These are phyloP conservation scores for Rhynchomys soricoides DNA, from an alignment of 2,113 vertebrate genomes.

Conservation along the genomic window DNA sequence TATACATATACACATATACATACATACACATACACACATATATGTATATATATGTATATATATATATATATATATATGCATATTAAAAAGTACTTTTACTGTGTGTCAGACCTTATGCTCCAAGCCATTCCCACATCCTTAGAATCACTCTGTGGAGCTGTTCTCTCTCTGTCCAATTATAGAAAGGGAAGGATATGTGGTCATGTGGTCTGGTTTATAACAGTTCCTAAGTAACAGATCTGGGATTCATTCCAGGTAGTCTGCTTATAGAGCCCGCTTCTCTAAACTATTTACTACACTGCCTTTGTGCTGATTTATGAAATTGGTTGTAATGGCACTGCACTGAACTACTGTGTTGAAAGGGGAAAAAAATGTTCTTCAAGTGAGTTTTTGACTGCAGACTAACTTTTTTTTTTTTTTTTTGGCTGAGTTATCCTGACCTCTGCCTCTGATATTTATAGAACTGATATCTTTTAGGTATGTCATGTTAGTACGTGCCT, in stretches of 20 bases:
- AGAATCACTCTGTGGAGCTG: neutral
- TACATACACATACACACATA: no score
- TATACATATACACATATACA: no score
- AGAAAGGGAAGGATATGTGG: neutral
- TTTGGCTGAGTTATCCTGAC: conserved; percentile 24
- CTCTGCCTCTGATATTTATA: conserved; percentile 46
- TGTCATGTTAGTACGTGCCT: neutral
- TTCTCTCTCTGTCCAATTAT: neutral
- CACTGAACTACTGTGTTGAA: neutral
- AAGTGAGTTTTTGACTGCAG: conserved; percentile 1
- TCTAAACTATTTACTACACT: neutral
- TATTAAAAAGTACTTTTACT: no score
- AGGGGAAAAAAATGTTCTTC: neutral
- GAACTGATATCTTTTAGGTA: conserved; percentile 49
- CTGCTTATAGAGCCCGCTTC: neutral
- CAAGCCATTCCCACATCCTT: neutral
- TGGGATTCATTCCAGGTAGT: neutral
- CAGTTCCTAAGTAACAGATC: neutral
- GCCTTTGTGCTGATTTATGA: neutral
- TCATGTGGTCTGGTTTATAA: neutral
- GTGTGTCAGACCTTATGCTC: neutral
- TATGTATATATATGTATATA: no score
- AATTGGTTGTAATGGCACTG: conserved; percentile 7
- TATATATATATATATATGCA: no score
- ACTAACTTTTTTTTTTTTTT: conserved; percentile 53